Conservation (phyloP, 64 coral and sea anemone species). For the Montipora cactus region DNA sequence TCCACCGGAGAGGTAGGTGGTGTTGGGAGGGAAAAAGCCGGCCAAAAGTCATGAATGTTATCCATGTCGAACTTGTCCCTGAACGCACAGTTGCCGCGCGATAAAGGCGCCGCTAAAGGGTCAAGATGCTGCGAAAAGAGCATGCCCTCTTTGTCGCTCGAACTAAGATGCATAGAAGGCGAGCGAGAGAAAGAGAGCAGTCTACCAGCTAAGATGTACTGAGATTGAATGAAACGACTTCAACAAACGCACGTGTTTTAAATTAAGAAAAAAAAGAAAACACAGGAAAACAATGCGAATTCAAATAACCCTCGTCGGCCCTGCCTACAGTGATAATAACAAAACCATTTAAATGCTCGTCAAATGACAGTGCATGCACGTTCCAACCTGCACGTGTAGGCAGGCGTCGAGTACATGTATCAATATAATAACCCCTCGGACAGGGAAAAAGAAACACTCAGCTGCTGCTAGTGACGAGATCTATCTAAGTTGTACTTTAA, state of each 20-base stretch:
- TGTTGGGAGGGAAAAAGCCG: constrained; percentile 31
- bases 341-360: constrained; percentile 11
- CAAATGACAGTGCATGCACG: not conserved
- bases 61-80: constrained; percentile 34
- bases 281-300: constrained; percentile 41
- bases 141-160: constrained; percentile 4
- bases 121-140: not conserved
- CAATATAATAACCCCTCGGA: no score
- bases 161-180: constrained; percentile 24
- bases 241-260: constrained; percentile 40
- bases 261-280: not conserved
- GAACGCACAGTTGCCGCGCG: not conserved
- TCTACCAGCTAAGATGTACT: not conserved
- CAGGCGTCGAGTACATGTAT: not conserved
- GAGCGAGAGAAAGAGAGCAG: no score
- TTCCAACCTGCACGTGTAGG: not conserved
- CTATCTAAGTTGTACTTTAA: not conserved
- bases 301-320: constrained; percentile 20
- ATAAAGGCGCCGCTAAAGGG: not conserved
- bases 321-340: not conserved
- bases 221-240: not conserved
- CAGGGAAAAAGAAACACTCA: no score
- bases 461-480: not conserved
- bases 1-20: constrained; percentile 72
- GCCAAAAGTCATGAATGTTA: constrained; percentile 19